Base-by-base conservation (phyloP, 2,888 invertebrate species). In the Phorcus lineatus region DNA sequence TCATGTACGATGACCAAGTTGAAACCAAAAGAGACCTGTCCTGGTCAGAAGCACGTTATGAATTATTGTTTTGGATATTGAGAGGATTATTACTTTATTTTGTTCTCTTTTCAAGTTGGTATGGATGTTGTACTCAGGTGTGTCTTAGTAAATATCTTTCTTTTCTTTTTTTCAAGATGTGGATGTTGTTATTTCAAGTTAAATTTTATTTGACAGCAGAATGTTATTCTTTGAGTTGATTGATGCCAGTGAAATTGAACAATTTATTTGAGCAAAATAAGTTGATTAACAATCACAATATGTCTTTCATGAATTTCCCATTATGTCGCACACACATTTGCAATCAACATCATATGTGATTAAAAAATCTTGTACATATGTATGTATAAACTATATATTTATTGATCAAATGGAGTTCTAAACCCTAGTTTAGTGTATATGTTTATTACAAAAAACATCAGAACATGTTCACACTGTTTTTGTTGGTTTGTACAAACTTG, bases 221-320 rank as follows among this genome's bases (percentile, higher is more conserved):
- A 70, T 70, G 70, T 36, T 40, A 70, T 36, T 28, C 19, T 31
- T 40, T 36, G 17, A 11, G 11, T 19, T 70, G 70, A 70, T 70
- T 70, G 31, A 70, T 70, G 70, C 70, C 70, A 70, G 70, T 70
- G 70, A 70, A 70, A 40, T 70, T 47, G 28, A 36, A 62, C 22
- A 62, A 62, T 62, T 24, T 62, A 62, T 31, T 47, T 47, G 47
- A 62, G 62, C 28, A 40, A 40, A 17, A 70, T 70, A 36, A 36
- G 36, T 70, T 70, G 36, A 70, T 19, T 70, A 36, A 70, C 70
- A 70, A 70, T 70, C 70, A 70, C 70, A 36, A 70, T 31, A 70
- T 70, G 70, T 70, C 70, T 70, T 70, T 70, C 70, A 70, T 24
- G 28, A 28, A 28, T 70, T 11, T 70, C 70, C 67, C 40, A 70